Conservation (phyloP, 2,888 invertebrate species). For the Watsonalla cultraria region DNA sequence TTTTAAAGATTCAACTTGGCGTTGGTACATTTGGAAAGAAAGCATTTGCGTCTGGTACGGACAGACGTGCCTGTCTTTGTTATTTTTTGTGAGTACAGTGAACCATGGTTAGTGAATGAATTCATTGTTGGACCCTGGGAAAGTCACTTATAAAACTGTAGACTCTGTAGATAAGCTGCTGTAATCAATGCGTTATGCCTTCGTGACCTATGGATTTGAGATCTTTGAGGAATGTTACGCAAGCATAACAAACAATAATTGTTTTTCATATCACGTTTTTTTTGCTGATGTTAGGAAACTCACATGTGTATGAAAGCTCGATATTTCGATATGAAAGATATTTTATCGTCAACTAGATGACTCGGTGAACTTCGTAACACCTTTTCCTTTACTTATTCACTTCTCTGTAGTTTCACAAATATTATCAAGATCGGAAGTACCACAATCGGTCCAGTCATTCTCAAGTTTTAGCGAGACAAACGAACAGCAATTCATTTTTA, state of each 20-base stretch:
- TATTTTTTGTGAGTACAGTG: constrained; percentile 23
- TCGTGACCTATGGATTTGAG: constrained; percentile 14
- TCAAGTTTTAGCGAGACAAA: too few relatives aligned
- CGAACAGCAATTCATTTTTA: too few relatives aligned
- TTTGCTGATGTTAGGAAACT: too few relatives aligned
- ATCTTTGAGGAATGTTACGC: constrained; percentile 12
- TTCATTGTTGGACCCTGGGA: constrained; percentile 43
- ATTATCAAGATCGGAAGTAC: too few relatives aligned
- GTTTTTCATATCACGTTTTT: too few relatives aligned
- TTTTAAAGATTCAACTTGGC: constrained; percentile 5
- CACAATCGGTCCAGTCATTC: too few relatives aligned
- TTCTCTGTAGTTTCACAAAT: too few relatives aligned
- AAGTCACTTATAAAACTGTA: constrained; percentile 28
- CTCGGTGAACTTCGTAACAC: too few relatives aligned
- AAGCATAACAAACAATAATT: neutral
- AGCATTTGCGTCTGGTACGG: constrained; percentile 18
- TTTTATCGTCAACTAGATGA: too few relatives aligned
- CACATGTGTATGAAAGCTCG: too few relatives aligned
- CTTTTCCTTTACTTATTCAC: too few relatives aligned
- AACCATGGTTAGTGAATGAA: constrained; percentile 33
- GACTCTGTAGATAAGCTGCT: constrained; percentile 22
- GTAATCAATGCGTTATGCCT: constrained; percentile 19
- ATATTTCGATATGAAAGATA: too few relatives aligned
- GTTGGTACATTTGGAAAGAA: constrained; percentile 22
- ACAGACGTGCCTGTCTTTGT: constrained; percentile 20